Conservation (phyloP, 2,797 vertebrate species). For the Pangasius krempfi region DNA sequence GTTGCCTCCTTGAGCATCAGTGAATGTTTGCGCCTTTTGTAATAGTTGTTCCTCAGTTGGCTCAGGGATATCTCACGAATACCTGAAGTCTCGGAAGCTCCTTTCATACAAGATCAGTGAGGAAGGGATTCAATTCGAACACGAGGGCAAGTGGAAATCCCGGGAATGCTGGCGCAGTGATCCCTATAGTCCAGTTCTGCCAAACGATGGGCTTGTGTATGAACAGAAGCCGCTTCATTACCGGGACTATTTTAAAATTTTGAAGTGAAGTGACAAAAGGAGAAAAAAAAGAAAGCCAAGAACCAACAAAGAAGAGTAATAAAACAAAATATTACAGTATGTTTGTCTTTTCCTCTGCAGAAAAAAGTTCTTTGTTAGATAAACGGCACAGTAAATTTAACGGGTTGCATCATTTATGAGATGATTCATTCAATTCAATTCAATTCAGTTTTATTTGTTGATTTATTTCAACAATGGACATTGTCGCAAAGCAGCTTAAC, state of each 20-base stretch:
- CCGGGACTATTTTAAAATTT: background rate
- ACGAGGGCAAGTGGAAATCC: background rate
- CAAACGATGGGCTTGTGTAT: background rate
- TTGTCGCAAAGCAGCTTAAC: no score
- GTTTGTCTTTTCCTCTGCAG: background rate
- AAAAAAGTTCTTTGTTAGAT: background rate
- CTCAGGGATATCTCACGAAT: background rate
- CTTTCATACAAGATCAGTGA: background rate
- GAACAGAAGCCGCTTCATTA: background rate
- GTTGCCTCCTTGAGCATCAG: no score
- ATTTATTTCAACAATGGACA: no score
- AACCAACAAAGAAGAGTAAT: background rate
- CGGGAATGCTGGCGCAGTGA: background rate
- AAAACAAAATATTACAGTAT: background rate
- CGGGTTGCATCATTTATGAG: background rate
- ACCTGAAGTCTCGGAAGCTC: background rate
- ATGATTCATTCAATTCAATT: no score
- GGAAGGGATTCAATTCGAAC: background rate
- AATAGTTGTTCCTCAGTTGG: no score
- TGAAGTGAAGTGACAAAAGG: background rate
- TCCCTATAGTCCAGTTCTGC: no score
- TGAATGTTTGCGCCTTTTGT: no score
- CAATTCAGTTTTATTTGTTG: no score
- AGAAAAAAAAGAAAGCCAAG: background rate
- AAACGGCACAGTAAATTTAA: background rate